Conservation (phyloP, 1,140 invertebrate genomes). For the Bemisia tabaci region DNA sequence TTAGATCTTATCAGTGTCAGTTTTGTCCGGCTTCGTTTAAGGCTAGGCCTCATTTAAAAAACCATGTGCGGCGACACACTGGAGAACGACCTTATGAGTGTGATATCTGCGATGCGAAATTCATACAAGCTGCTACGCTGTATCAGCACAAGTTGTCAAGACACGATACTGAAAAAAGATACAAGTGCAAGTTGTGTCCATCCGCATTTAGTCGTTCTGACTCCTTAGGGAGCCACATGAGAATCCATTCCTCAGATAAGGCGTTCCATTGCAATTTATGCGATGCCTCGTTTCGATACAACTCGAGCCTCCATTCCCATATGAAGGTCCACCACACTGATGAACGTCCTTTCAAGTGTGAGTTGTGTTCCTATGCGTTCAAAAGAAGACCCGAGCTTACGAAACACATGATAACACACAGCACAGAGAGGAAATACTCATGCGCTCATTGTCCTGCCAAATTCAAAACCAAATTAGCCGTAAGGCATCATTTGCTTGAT, state of each 20-base stretch:
- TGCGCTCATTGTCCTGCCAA: not conserved
- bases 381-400: constrained; percentile 3
- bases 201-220: not conserved
- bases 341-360: not conserved
- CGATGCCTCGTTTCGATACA: not conserved
- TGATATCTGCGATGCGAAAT: constrained; percentile 59
- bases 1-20: constrained; percentile 19
- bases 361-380: not conserved
- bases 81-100: constrained; percentile 52
- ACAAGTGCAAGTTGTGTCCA: constrained; percentile 6
- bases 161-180: too few relatives aligned
- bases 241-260: not conserved
- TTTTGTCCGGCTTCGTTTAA: constrained; percentile 24
- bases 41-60: constrained; percentile 25
- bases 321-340: not conserved
- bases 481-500: not conserved
- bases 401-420: constrained; percentile 4
- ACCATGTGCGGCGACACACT: constrained; percentile 25
- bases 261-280: not conserved
- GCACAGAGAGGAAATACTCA: not conserved
- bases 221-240: not conserved
- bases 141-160: too few relatives aligned
- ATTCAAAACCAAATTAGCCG: not conserved
- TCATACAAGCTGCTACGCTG: too few relatives aligned
- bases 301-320: not conserved